These are phyloP conservation scores for Platanista minor DNA, from an alignment of 2,113 vertebrate genomes.

Conservation along the genomic window DNA sequence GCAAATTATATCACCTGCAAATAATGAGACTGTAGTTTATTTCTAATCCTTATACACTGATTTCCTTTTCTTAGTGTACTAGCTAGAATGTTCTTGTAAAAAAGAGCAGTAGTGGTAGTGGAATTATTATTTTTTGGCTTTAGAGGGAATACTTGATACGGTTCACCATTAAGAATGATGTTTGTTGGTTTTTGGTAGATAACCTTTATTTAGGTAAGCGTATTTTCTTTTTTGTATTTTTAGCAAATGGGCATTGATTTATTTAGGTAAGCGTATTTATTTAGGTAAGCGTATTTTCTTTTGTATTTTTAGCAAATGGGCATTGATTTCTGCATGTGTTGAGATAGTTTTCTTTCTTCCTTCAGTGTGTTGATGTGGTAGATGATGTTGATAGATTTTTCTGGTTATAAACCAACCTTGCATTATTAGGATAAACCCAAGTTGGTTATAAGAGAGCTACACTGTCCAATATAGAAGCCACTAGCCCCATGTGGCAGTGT, in stretches of 20 bases:
- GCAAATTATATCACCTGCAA: background rate
- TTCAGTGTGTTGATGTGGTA: background rate
- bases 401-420: background rate
- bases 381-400: background rate
- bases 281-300: background rate
- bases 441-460: background rate
- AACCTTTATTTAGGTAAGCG: background rate
- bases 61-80: background rate
- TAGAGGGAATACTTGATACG: background rate
- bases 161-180: background rate
- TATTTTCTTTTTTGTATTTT: background rate
- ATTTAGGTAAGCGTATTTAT: background rate
- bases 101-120: background rate
- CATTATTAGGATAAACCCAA: background rate
- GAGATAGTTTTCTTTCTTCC: background rate
- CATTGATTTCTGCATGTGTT: background rate
- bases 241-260: background rate
- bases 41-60: background rate
- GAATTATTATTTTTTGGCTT: background rate
- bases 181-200: background rate
- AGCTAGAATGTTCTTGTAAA: background rate
- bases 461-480: background rate
- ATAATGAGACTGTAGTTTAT: background rate
- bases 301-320: background rate
- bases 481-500: background rate